phyloP scores from a whole-genome alignment of 2,113 vertebrate genomes.

The Cynocephalus volans region DNA sequence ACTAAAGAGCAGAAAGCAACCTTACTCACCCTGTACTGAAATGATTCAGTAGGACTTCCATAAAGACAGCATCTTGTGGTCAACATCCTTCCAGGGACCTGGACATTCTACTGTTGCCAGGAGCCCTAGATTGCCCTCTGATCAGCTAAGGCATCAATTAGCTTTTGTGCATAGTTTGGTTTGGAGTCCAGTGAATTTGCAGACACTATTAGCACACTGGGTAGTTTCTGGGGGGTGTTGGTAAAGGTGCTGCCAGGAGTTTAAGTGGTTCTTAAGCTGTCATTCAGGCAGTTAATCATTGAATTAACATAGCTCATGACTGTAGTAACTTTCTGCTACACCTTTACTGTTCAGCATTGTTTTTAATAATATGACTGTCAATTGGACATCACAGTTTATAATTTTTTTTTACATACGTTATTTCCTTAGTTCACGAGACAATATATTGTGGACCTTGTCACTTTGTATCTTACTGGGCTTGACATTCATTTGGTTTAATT shows the following conservation, averaged over 20 bases:
- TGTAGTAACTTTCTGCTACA: neutral
- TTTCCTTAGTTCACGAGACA: neutral
- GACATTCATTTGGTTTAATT: constrained; percentile 52
- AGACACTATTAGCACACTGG: constrained; percentile 15
- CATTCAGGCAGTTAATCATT: neutral
- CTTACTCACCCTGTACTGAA: neutral
- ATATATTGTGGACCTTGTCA: neutral
- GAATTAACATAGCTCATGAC: constrained; percentile 36
- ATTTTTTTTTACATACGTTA: neutral
- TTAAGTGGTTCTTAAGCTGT: constrained; percentile 40
- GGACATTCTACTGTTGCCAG: neutral
- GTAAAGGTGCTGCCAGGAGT: constrained; percentile 8
- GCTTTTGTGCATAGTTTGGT: neutral
- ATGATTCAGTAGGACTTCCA: neutral
- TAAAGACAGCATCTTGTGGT: neutral
- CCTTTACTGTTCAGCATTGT: constrained; percentile 42
- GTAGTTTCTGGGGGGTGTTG: neutral
- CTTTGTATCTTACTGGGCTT: constrained; percentile 1
- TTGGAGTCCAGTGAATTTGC: constrained; percentile 7
- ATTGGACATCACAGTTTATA: constrained; percentile 19
- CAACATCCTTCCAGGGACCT: neutral
- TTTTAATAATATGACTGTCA: neutral
- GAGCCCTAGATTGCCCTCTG: neutral
- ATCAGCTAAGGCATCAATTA: neutral
- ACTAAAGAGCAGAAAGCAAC: neutral